Percentiles rank a stretch among this genome's conserved stretches.
Evolutionary conservation across 2,888 invertebrate genomes (phyloP).

Genomic region (Zaprionus lineosus): DNA sequence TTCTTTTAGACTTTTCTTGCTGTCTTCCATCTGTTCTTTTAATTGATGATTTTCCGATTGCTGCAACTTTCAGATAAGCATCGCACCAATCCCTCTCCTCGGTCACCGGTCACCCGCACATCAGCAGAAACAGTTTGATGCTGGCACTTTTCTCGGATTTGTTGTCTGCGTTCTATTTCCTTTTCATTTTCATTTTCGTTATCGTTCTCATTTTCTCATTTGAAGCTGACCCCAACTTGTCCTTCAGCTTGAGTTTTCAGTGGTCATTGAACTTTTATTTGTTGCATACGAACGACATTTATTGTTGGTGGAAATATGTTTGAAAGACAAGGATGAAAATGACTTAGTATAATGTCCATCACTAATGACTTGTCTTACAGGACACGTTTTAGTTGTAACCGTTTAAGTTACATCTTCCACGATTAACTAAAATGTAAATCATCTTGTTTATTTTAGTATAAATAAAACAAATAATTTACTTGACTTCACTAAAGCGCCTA

Average conservation of each 20-base stretch:
- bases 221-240: constrained; percentile 36
- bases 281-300: constrained; percentile 12
- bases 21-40: constrained; percentile 36
- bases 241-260: constrained; percentile 50
- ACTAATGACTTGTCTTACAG: too few relatives aligned
- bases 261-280: constrained; percentile 63
- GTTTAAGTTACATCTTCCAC: too few relatives aligned
- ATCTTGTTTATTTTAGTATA: too few relatives aligned
- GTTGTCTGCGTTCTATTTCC: constrained; percentile 25
- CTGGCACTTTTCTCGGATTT: constrained; percentile 29
- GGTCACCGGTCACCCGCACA: constrained; percentile 23
- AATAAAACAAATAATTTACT: too few relatives aligned
- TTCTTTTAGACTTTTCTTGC: too few relatives aligned
- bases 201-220: background rate
- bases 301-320: constrained; percentile 21
- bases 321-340: constrained; percentile 37
- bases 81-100: constrained; percentile 40
- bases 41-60: constrained; percentile 62
- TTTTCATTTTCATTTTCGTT: background rate
- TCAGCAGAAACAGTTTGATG: constrained; percentile 21
- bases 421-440: too few relatives aligned
- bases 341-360: background rate
- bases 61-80: constrained; percentile 46
- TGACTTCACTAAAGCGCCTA: too few relatives aligned
- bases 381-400: too few relatives aligned